Conservation (phyloP, 2,113 vertebrate genomes). For the Psilopsiagon aurifrons region DNA sequence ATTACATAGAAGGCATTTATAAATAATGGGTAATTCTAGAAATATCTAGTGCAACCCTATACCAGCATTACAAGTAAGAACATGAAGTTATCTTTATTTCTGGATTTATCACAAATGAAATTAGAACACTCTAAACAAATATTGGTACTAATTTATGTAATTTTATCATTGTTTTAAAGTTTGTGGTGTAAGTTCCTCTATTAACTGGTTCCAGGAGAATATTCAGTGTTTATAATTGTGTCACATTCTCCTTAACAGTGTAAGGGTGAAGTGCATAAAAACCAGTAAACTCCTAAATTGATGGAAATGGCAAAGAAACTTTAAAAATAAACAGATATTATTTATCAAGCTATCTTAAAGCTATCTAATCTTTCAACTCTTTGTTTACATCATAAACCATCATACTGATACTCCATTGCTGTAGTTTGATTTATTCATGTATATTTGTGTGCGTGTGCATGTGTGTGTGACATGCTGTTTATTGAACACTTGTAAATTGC, state of each 20-base stretch:
- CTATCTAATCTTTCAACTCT: background rate
- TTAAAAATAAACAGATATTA: background rate
- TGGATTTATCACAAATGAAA: background rate
- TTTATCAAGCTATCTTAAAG: background rate
- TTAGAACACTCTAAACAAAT: background rate
- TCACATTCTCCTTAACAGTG: background rate
- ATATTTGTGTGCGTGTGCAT: background rate
- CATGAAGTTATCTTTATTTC: background rate
- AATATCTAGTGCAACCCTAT: background rate
- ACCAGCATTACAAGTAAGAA: background rate
- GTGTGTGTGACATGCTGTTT: background rate
- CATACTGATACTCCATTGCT: background rate
- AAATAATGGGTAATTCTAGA: background rate
- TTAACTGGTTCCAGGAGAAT: background rate
- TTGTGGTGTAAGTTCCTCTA: background rate
- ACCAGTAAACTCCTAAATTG: background rate
- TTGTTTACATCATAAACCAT: background rate
- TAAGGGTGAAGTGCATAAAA: background rate
- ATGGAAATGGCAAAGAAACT: background rate
- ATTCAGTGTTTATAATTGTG: background rate
- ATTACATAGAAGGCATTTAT: background rate
- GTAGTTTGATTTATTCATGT: background rate
- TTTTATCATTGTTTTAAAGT: background rate
- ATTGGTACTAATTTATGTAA: background rate
- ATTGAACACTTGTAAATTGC: background rate